Evolutionary conservation across 2,113 vertebrate genomes (phyloP).

Genomic region (Semicossyphus pulcher): DNA sequence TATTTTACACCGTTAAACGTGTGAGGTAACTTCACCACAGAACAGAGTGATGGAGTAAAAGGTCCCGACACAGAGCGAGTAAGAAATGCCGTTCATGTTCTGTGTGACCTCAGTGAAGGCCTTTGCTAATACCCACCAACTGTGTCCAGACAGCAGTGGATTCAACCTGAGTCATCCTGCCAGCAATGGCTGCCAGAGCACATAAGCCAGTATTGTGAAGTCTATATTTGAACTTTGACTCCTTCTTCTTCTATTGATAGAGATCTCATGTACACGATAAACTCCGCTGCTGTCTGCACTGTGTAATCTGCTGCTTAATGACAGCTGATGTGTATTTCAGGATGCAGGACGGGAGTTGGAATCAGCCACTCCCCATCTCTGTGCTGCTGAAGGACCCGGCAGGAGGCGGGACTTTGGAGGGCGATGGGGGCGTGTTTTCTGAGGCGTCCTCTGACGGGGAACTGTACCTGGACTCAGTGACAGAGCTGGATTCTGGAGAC

Average conservation of each 20-base stretch:
- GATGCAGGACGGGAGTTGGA: slow-evolving; percentile 88
- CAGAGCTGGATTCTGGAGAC: slow-evolving; percentile 84
- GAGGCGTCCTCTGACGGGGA: slow-evolving; percentile 87
- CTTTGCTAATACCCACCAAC: slow-evolving; percentile 74
- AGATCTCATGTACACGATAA: not conserved
- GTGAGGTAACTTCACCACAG: not conserved
- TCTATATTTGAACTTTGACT: slow-evolving; percentile 36
- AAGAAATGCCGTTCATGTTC: slow-evolving; percentile 58
- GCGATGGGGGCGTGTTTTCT: slow-evolving; percentile 80
- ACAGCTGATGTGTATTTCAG: slow-evolving; percentile 78
- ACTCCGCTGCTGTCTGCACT: not conserved
- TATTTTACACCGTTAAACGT: too few species aligned
- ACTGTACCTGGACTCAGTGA: slow-evolving; percentile 85
- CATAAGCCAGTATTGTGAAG: slow-evolving; percentile 10
- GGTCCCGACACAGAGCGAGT: slow-evolving; percentile 14
- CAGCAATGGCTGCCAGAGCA: slow-evolving; percentile 16
- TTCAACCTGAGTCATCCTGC: slow-evolving; percentile 76
- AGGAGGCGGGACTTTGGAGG: slow-evolving; percentile 71
- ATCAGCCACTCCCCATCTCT: slow-evolving; percentile 81
- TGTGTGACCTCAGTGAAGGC: slow-evolving; percentile 50
- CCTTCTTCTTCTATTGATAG: slow-evolving; percentile 1
- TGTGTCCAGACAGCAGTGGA: slow-evolving; percentile 62
- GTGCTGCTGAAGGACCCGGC: slow-evolving; percentile 80
- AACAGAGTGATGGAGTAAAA: slow-evolving; percentile 8
- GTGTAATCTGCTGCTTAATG: not conserved